phyloP scores from a whole-genome alignment of 2,888 invertebrate genomes.

The Diloba caeruleocephala region DNA sequence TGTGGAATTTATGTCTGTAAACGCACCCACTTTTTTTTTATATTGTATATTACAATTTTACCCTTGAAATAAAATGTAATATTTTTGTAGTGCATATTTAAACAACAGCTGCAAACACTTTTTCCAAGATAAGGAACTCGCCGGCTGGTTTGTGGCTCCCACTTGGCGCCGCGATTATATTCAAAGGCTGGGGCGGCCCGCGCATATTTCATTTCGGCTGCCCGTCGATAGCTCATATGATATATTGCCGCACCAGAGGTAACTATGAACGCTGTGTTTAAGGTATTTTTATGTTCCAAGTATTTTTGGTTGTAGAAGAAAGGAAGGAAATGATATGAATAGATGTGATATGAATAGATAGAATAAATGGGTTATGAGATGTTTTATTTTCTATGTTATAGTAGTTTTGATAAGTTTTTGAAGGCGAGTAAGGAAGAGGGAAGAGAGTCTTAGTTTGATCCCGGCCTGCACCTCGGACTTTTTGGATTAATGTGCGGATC shows the following conservation, averaged over 20 bases:
- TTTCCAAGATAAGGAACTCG: slow-evolving; percentile 20
- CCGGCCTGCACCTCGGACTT: too few relatives aligned
- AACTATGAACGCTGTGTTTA: slow-evolving; percentile 51
- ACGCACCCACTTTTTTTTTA: too few relatives aligned
- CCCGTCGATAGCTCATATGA: slow-evolving; percentile 76
- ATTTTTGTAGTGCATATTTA: too few relatives aligned
- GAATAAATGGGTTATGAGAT: slow-evolving; percentile 1
- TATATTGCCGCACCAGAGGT: slow-evolving; percentile 57
- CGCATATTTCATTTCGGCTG: slow-evolving; percentile 79
- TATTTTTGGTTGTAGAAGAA: slow-evolving; percentile 27
- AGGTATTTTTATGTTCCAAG: slow-evolving; percentile 53
- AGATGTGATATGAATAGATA: too few relatives aligned
- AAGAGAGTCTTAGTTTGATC: too few relatives aligned
- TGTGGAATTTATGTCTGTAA: too few relatives aligned
- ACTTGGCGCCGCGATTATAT: slow-evolving; percentile 57
- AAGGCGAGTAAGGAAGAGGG: too few relatives aligned
- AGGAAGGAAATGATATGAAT: slow-evolving; percentile 17
- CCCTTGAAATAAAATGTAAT: too few relatives aligned
- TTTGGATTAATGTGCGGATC: too few relatives aligned
- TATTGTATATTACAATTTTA: too few relatives aligned
- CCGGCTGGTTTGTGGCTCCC: slow-evolving; percentile 6
- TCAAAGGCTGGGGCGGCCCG: slow-evolving; percentile 69
- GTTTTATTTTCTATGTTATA: slow-evolving; percentile 4
- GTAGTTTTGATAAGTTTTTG: too few relatives aligned
- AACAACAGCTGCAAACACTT: too few relatives aligned